Conservation (phyloP, 2,113 vertebrate genomes). For the Seriola dumerili region DNA sequence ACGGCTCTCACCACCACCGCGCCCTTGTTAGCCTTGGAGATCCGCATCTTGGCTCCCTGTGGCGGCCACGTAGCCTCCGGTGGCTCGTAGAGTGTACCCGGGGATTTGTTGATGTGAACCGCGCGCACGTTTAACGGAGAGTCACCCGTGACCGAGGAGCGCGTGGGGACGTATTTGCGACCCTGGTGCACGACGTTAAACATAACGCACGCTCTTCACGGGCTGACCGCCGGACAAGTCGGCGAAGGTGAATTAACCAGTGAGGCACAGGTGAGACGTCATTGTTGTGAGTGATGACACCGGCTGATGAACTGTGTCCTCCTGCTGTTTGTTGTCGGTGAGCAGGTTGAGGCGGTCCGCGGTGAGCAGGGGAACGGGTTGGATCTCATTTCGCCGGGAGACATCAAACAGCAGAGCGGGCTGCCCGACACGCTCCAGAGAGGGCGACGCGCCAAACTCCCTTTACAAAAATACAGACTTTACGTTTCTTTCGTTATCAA, state of each 20-base stretch:
- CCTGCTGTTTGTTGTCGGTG: constrained; percentile 27
- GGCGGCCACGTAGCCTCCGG: constrained; percentile 61
- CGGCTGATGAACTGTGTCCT: not conserved
- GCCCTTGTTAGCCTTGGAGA: constrained; percentile 73
- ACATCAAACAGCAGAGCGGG: no score
- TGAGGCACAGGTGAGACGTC: constrained; percentile 17
- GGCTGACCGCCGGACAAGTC: not conserved
- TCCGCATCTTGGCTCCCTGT: constrained; percentile 64
- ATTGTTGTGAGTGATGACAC: not conserved
- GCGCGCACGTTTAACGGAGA: constrained; percentile 35
- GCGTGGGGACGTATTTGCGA: constrained; percentile 75
- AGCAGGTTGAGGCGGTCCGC: constrained; percentile 69
- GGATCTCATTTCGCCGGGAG: constrained; percentile 65
- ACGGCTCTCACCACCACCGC: constrained; percentile 61
- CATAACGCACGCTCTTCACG: constrained; percentile 43
- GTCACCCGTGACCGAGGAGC: constrained; percentile 29
- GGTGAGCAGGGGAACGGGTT: constrained; percentile 57
- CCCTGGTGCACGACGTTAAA: constrained; percentile 61
- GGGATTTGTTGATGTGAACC: constrained; percentile 17
- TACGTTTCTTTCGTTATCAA: not conserved
- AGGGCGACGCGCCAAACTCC: not conserved
- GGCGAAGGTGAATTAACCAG: not conserved
- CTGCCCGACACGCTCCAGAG: no score
- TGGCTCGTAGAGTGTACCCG: not conserved
- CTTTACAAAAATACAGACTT: not conserved